Evolutionary conservation across 1,140 invertebrate genomes (phyloP), one percentile per base, ranked within the genome.

Genomic region (Pseudomyrmex sp.): DNA sequence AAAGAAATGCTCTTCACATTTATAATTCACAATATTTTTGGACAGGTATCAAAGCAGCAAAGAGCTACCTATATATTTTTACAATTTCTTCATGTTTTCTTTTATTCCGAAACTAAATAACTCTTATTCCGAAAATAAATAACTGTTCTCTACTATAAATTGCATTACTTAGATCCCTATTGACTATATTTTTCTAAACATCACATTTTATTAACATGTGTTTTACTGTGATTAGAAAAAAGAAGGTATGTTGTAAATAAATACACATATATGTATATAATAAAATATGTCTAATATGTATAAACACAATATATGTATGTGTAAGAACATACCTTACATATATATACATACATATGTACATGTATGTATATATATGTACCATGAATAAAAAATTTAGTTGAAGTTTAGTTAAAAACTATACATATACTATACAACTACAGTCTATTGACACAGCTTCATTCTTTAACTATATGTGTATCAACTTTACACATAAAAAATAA

Each of bases 401-500:
- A 62, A 15, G 23, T 26, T 70, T 73, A 75, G 44, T 59, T 58
- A 79, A 84, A 69, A 80, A 35, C 35, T 26, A 52, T 76, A 52
- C 48, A 62, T 66, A 44, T 52, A 52, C 50, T 52, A 52, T 86
- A 68, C n/a, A 18, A 26, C 66, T 75, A 76, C 3, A 35, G 35
- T 35, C 35, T 82, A 72, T 56, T 66, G 56, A 85, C 52, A 58
- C 83, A 70, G 72, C 46, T 75, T 63, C 35, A 59, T 56, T 35
- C 72, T 83, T 72, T 75, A 35, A 35, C 35, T 35, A 35, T 85
- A 65, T 46, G 59, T 66, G 61, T 83, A 69, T 48, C 52, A 82
- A 52, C 20, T 15, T 72, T 12, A 83, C 52, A 72, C 35, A 59
- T 70, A 75, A 66, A 72, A 68, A 82, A 85, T 85, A 72, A 76